Conservation (phyloP, 2,797 vertebrate species). For the Halcyon chelicuti region DNA sequence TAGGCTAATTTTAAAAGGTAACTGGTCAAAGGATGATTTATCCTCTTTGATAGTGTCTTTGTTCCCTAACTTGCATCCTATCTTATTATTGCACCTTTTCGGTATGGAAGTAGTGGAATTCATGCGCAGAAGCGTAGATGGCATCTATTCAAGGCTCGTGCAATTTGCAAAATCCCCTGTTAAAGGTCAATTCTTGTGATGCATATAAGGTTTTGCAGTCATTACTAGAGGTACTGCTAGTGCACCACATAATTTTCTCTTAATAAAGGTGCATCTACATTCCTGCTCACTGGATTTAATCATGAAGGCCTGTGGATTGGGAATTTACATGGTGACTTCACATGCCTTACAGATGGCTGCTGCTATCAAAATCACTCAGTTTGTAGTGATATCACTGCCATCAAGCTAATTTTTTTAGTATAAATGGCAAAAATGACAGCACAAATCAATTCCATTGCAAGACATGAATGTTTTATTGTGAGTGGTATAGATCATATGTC, state of each 20-base stretch:
- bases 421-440: neutral
- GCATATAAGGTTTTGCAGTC: neutral
- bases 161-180: neutral
- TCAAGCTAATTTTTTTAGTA: neutral
- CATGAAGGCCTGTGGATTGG: neutral
- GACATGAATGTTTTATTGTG: neutral
- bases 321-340: neutral
- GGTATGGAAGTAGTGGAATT: neutral
- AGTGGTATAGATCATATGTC: neutral
- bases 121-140: neutral
- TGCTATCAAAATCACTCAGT: neutral
- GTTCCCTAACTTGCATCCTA: neutral
- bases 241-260: neutral
- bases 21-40: neutral
- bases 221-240: neutral
- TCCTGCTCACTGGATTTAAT: neutral
- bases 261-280: neutral
- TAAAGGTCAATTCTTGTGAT: neutral
- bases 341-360: neutral
- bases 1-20: neutral
- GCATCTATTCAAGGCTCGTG: neutral
- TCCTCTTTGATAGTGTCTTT: neutral
- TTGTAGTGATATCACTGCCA: neutral
- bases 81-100: neutral
- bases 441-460: neutral